phyloP scores from a whole-genome alignment of 1,140 invertebrate genomes.

The Drosophila lacertosa region DNA sequence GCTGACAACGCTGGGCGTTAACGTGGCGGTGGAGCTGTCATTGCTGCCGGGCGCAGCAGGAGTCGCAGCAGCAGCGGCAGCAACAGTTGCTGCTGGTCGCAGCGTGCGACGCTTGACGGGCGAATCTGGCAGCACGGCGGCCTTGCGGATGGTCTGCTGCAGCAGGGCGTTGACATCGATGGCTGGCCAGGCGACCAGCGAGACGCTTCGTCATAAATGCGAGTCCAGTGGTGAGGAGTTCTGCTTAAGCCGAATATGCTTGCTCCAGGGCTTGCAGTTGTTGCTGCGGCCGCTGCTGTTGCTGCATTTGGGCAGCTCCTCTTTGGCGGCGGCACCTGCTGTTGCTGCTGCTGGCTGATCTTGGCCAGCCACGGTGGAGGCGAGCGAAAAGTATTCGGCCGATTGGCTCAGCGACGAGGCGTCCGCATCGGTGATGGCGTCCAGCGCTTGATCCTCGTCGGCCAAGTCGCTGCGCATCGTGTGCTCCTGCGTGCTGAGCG shows the following conservation, averaged over 20 bases:
- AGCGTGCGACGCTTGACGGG: slow-evolving; percentile 30
- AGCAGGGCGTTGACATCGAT: slow-evolving; percentile 82
- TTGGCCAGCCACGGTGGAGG: slow-evolving; percentile 40
- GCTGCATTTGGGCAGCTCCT: slow-evolving; percentile 9
- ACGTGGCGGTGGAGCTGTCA: slow-evolving; percentile 75
- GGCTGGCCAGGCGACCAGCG: slow-evolving; percentile 84
- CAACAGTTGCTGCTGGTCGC: slow-evolving; percentile 44
- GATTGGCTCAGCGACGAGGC: slow-evolving; percentile 78
- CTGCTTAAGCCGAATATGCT: slow-evolving; percentile 70
- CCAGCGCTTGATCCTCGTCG: slow-evolving; percentile 29
- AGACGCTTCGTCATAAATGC: slow-evolving; percentile 84
- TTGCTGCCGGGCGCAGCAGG: slow-evolving; percentile 55
- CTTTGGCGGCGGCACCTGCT: slow-evolving; percentile 5
- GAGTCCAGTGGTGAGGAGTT: slow-evolving; percentile 55
- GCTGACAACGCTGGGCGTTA: slow-evolving; percentile 71
- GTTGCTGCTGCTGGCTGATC: slow-evolving; percentile 21
- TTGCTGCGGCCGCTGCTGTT: slow-evolving; percentile 19
- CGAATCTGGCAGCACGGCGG: slow-evolving; percentile 71
- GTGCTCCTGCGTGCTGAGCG: slow-evolving; percentile 65
- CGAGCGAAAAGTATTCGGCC: slow-evolving; percentile 77
- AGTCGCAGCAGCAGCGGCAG: not conserved
- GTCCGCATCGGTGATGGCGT: slow-evolving; percentile 65
- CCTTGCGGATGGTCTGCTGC: slow-evolving; percentile 81
- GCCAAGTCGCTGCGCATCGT: slow-evolving; percentile 60
- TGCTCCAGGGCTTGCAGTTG: slow-evolving; percentile 60